These are phyloP conservation scores for Escarpia spicata DNA, from an alignment of 2,888 invertebrate species.

Conservation along the genomic window DNA sequence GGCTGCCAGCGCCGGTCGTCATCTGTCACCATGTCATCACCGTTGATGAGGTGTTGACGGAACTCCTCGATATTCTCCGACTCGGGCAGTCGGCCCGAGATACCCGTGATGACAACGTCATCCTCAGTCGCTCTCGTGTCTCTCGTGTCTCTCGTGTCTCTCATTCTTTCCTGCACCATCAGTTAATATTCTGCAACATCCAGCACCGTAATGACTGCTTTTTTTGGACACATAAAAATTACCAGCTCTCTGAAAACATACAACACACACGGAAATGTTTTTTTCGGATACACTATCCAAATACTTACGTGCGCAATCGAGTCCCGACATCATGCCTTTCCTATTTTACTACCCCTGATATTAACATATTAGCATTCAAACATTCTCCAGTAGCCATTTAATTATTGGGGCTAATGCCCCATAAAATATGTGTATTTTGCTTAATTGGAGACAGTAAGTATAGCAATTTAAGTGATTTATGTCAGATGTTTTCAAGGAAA, in stretches of 20 bases:
- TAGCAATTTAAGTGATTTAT: too few species aligned
- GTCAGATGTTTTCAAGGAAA: too few species aligned
- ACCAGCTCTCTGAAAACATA: not conserved
- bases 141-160: not conserved
- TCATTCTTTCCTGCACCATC: conserved; percentile 16
- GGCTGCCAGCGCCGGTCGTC: conserved; percentile 62
- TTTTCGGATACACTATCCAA: too few species aligned
- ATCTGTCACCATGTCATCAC: conserved; percentile 91
- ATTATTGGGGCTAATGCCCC: not conserved
- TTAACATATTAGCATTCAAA: too few species aligned
- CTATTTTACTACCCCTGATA: too few species aligned
- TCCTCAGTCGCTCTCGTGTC: conserved; percentile 23
- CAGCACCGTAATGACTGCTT: not conserved
- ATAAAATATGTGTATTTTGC: too few species aligned
- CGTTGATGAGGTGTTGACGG: conserved; percentile 86
- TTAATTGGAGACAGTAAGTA: too few species aligned
- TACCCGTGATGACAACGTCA: conserved; percentile 66
- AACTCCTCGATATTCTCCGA: conserved; percentile 92
- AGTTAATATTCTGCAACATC: conserved; percentile 13
- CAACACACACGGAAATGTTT: too few species aligned
- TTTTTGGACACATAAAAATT: not conserved
- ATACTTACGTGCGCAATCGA: too few species aligned
- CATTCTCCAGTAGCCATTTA: not conserved
- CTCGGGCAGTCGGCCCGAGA: conserved; percentile 82
- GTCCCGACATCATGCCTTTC: too few species aligned